Percentiles rank a stretch among this genome's conserved stretches.
These are phyloP conservation scores for Danio aesculapii DNA, from an alignment of 2,797 vertebrate genomes.

Conservation along the genomic window DNA sequence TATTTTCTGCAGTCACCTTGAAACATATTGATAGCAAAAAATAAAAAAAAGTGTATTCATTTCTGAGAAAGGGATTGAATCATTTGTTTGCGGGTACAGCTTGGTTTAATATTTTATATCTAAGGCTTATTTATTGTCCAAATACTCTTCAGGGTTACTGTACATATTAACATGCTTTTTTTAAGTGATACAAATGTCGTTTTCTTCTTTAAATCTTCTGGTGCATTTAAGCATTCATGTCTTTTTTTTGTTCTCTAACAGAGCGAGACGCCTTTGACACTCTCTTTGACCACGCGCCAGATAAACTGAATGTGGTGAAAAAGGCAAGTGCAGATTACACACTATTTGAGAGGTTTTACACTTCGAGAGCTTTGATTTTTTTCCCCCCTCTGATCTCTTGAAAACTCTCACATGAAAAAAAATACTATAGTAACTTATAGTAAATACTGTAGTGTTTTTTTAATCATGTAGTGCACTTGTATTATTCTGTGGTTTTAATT, in stretches of 20 bases:
- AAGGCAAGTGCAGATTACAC: conserved; percentile 73
- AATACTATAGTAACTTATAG: too few species aligned
- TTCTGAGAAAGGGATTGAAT: neutral
- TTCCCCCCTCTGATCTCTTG: conserved; percentile 13
- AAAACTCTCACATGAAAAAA: neutral
- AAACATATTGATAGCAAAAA: neutral
- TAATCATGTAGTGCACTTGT: too few species aligned
- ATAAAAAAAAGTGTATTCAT: neutral
- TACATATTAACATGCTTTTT: neutral
- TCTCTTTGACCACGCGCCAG: conserved; percentile 88
- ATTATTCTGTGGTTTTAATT: too few species aligned
- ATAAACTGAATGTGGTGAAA: conserved; percentile 91
- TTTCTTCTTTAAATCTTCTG: neutral
- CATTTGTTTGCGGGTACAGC: neutral
- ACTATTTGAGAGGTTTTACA: neutral
- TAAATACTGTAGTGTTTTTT: too few species aligned
- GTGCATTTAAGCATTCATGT: neutral
- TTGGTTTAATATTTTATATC: neutral
- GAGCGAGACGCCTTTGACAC: conserved; percentile 90
- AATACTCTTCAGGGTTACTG: neutral
- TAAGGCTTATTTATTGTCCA: neutral
- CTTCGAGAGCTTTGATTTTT: neutral
- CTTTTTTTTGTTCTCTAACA: conserved; percentile 57
- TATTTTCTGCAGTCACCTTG: neutral
- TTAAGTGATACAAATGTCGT: neutral